These are phyloP conservation scores for Mythimna pallens DNA, from an alignment of 2,888 invertebrate genomes.

Conservation along the genomic window DNA sequence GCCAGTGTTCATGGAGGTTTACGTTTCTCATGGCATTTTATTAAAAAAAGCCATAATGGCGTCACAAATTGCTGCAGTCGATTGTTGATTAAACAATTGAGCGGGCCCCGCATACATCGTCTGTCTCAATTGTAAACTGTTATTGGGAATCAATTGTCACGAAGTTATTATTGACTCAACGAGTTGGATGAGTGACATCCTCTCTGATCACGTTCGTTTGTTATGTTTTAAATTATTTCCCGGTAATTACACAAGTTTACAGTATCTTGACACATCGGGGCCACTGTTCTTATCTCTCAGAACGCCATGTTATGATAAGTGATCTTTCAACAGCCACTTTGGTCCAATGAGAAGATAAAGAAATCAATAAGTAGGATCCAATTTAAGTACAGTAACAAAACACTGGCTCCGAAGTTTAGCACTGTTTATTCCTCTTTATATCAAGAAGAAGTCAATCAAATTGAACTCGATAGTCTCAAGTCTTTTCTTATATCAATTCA, in stretches of 20 bases:
- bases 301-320: conserved; percentile 24
- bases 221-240: conserved; percentile 55
- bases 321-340: conserved; percentile 21
- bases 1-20: conserved; percentile 60
- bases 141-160: conserved; percentile 90
- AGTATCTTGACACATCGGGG: conserved; percentile 42
- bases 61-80: conserved; percentile 79
- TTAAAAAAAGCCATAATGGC: conserved; percentile 74
- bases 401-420: neutral
- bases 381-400: neutral
- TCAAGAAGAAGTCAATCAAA: neutral
- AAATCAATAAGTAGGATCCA: neutral
- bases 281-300: conserved; percentile 37
- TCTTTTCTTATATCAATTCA: neutral
- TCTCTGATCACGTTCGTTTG: conserved; percentile 60
- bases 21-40: conserved; percentile 75
- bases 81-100: conserved; percentile 87
- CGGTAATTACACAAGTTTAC: conserved; percentile 48
- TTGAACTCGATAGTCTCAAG: neutral
- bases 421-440: neutral
- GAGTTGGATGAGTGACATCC: conserved; percentile 77
- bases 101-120: conserved; percentile 86
- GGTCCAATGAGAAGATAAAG: neutral
- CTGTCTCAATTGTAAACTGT: conserved; percentile 87
- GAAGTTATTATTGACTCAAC: conserved; percentile 80